A percentile compares a stretch with the other conserved stretches of the same genome.
These are phyloP conservation scores for Cyrtorhinus lividipennis DNA, from an alignment of 1,140 invertebrate genomes.

Conservation along the genomic window DNA sequence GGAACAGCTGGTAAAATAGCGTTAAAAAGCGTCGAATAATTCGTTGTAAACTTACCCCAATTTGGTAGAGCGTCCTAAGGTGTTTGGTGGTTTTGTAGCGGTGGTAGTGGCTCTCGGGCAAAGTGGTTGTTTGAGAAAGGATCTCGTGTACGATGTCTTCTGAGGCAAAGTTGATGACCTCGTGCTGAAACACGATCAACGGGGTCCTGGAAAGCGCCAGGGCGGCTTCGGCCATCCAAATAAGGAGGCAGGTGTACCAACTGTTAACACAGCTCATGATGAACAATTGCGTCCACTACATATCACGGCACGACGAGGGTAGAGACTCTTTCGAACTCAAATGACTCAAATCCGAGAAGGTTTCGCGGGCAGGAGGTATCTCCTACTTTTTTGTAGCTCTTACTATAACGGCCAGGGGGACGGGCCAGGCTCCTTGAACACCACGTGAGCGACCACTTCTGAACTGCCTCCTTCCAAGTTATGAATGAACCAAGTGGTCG, in stretches of 20 bases:
- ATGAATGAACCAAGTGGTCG: constrained; percentile 1
- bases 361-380: background rate
- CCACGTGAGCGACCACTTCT: constrained; percentile 7
- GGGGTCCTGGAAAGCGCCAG: constrained; percentile 10
- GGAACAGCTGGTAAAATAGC: background rate
- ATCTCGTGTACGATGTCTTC: constrained; percentile 14
- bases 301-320: background rate
- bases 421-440: background rate
- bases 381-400: background rate
- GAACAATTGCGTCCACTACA: background rate
- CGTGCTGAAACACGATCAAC: constrained; percentile 17
- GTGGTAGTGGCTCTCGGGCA: constrained; percentile 10
- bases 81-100: constrained; percentile 13
- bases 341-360: background rate
- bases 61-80: constrained; percentile 17
- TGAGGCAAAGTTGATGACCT: constrained; percentile 5
- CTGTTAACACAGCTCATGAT: background rate
- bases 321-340: background rate
- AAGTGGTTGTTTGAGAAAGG: background rate
- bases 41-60: constrained; percentile 13
- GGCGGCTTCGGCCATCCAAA: constrained; percentile 7
- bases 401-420: background rate
- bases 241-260: background rate
- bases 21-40: background rate
- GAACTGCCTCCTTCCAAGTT: constrained; percentile 7